Evolutionary conservation across 2,888 invertebrate species (phyloP).

Genomic region (Stegophylla sp.): DNA sequence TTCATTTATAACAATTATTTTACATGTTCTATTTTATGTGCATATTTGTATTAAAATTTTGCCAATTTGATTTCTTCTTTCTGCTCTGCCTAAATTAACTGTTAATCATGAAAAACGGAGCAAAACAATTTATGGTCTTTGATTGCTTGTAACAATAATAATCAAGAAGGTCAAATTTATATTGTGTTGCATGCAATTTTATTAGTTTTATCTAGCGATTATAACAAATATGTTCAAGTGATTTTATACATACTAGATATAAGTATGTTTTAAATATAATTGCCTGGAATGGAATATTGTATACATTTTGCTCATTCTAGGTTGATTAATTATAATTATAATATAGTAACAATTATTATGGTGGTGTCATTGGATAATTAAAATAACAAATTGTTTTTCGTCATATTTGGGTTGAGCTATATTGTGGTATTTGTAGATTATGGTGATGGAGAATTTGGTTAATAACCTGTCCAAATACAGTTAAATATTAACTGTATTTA

Average conservation of each 20-base stretch:
- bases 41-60: neutral
- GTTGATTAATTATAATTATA: slow-evolving; percentile 15
- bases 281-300: slow-evolving; percentile 40
- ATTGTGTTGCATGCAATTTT: neutral
- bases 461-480: no score
- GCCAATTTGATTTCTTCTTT: neutral
- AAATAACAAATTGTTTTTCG: no score
- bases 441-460: no score
- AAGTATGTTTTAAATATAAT: neutral
- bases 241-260: neutral
- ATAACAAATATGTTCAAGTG: neutral
- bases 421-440: no score
- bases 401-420: no score
- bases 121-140: neutral
- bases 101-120: neutral
- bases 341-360: no score
- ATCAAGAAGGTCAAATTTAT: neutral
- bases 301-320: slow-evolving; percentile 45
- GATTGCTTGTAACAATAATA: neutral
- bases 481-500: no score
- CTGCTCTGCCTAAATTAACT: no score
- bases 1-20: no score
- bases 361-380: no score
- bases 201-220: neutral
- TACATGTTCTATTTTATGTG: no score